Evolutionary conservation across 2,113 vertebrate genomes (phyloP), one percentile per base, ranked within the genome.

Genomic region (Seriola rivoliana): DNA sequence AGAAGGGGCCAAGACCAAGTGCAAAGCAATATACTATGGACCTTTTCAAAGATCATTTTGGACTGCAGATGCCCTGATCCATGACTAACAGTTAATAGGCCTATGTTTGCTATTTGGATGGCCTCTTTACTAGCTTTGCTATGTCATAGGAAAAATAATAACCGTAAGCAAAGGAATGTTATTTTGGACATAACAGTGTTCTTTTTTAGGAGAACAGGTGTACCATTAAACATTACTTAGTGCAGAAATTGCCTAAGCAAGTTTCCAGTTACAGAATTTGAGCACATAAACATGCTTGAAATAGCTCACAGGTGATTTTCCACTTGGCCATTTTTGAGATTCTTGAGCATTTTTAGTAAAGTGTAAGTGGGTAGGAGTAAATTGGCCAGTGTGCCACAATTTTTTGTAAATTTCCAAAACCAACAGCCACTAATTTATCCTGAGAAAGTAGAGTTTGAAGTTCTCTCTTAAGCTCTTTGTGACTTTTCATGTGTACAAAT

Each of bases 81-180:
- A 75, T 87, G 71, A 88, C 88, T 81, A 90, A 87, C 81, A 23
- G 71, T 71, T 88, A 86, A 84, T 85, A 81, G 58, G 75, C 34
- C 21, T 3, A 4, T 80, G 67, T 72, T 91, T 90, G 46, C 79
- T 75, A 70, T 83, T 83, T 81, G 55, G 79, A 25, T 54, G 25
- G 29, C 25, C 17, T 42, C 17, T 62, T 70, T 60, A 10, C 34
- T 23, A 14, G 16, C 1, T 19, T 32, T 29, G 12, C 59, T 14
- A 19, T 75, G 48, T 55, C 8, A 0, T 4, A 14, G 32, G 6
- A 80, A 75, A 90, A 89, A 85, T 81, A 90, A 77, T 29, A 81
- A 86, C 68, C 59, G 23, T 75, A 57, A 74, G 58, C 40, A 46
- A 55, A 68, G 69, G 71, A 69, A 88, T 82, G 38, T 58, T 34